Evolutionary conservation across 2,888 invertebrate species (phyloP).

Genomic region (Panzeria rudis): DNA sequence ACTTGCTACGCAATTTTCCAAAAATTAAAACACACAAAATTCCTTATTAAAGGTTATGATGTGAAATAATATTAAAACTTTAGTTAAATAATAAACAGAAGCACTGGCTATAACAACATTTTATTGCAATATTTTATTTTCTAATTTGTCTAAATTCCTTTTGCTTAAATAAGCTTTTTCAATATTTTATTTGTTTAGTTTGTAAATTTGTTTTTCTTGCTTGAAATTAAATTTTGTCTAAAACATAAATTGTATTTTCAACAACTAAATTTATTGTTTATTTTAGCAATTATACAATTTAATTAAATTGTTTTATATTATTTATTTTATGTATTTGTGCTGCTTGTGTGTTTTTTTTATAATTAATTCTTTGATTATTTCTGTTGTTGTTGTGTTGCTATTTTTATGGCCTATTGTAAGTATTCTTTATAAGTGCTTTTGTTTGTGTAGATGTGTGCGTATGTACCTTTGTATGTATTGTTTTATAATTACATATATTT

Average conservation of each 20-base stretch:
- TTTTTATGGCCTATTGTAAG: background rate
- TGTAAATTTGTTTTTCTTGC: background rate
- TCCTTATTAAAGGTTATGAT: no score
- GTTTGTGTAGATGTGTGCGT: background rate
- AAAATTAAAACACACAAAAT: no score
- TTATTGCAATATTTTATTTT: no score
- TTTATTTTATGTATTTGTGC: slow-evolving; percentile 45
- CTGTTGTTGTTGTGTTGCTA: slow-evolving; percentile 5
- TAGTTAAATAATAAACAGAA: no score
- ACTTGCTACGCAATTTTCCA: no score
- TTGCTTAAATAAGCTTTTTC: background rate
- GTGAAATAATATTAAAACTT: no score
- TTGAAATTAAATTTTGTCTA: slow-evolving; percentile 40
- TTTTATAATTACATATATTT: slow-evolving; percentile 4
- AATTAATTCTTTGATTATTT: background rate
- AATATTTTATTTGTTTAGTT: slow-evolving; percentile 4
- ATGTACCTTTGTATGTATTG: background rate
- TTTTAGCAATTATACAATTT: slow-evolving; percentile 60
- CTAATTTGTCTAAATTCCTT: slow-evolving; percentile 1
- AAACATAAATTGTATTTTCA: slow-evolving; percentile 46
- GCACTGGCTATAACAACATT: no score
- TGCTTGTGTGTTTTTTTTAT: background rate
- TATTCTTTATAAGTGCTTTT: no score
- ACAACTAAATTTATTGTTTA: slow-evolving; percentile 56
- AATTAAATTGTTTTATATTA: slow-evolving; percentile 61